phyloP scores from a whole-genome alignment of 2,888 invertebrate genomes.

The Zeuzera pyrina region DNA sequence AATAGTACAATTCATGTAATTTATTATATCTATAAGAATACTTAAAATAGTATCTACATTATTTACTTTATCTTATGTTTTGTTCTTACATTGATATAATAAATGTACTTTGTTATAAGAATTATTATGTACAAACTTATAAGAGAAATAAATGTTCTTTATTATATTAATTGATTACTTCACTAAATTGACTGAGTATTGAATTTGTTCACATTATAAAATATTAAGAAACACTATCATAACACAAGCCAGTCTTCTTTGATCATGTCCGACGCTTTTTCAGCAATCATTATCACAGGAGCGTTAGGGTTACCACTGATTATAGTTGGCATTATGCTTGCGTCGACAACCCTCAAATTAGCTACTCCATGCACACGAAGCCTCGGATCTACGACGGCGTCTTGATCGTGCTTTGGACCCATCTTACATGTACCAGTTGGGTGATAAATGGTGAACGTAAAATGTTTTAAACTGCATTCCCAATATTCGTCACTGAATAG shows the following conservation, averaged over 20 bases:
- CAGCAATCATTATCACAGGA: conserved; percentile 91
- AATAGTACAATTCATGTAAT: too few species aligned
- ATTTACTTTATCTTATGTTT: too few species aligned
- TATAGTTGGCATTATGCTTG: conserved; percentile 91
- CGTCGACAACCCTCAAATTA: conserved; percentile 85
- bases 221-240: conserved; percentile 55
- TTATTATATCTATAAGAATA: too few species aligned
- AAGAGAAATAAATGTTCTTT: too few species aligned
- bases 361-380: conserved; percentile 84
- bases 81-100: too few species aligned
- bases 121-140: too few species aligned
- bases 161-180: too few species aligned
- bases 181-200: neutral
- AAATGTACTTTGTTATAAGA: too few species aligned
- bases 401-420: conserved; percentile 83
- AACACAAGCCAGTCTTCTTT: conserved; percentile 85
- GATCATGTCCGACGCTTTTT: conserved; percentile 91
- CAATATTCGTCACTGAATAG: conserved; percentile 88
- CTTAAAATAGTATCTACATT: too few species aligned
- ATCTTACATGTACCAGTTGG: conserved; percentile 90
- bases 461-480: conserved; percentile 88
- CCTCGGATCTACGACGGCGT: conserved; percentile 86
- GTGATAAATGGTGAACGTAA: conserved; percentile 88
- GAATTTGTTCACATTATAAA: too few species aligned
- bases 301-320: conserved; percentile 93